Evolutionary conservation across 2,797 vertebrate genomes (phyloP), one percentile per base, ranked within the genome.

Genomic region (Pangasius djambal): DNA sequence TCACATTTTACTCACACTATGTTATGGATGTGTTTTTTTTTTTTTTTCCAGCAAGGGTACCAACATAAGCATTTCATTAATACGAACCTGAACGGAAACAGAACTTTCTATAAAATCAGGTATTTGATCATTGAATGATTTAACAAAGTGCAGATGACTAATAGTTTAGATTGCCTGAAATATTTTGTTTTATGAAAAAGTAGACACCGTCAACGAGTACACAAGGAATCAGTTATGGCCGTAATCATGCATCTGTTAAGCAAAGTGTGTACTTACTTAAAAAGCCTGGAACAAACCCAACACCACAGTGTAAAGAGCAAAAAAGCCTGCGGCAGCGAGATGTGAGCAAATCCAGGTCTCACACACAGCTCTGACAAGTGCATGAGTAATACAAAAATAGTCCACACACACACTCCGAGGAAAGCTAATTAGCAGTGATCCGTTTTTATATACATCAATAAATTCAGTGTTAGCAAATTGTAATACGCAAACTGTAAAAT

Each of bases 401-500:
- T 55, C 8, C n/a, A 2, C 78, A 55, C 28, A 34, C 74, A 44
- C 78, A 86, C 55, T 70, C 83, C n/a, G 44, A 88, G 52, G 83
- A 90, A 90, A 88, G 65, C 86, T 90, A 89, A 91, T 89, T 87
- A 89, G 83, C 79, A 89, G 85, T 50, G 83, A 89, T 75, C 83
- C 84, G 87, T 31, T 57, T 77, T 34, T 40, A 82, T 15, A 37
- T 28, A 55, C n/a, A 61, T 37, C 31, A 82, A 25, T 59, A 40
- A 82, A 61, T 59, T 22, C 52, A 2, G 10, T 82, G 79, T 25
- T 79, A 55, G 50, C 77, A 31, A 57, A 22, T 2, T 44, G 44
- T 44, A 57, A 79, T 22, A 79, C 57, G 50, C n/a, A 79, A 57
- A 57, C 31, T 79, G 34, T 40, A 18, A 57, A 34, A 18, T 79